Base-by-base conservation (phyloP, 2,888 invertebrate species). In the Sinentomon sp. region DNA sequence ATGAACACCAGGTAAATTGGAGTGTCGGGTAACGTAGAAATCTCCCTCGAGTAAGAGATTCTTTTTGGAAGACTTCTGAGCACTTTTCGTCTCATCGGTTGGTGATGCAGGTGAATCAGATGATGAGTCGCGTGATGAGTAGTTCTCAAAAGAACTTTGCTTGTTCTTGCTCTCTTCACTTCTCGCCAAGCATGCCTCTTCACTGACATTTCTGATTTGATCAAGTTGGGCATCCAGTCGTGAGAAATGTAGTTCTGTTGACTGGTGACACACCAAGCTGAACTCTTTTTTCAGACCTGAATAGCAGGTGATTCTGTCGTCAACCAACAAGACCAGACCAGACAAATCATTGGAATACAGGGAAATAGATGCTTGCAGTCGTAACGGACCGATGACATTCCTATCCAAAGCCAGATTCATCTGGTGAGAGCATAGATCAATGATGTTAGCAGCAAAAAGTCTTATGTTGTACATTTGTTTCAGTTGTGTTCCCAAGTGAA, bases 391-490 rank as follows among this genome's bases (percentile, higher is more conserved):
- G 5, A 41, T 34, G 33, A 38, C 40, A 40, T 41, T 51, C 41
- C n/a, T n/a, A n/a, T n/a, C n/a, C n/a, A n/a, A n/a, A n/a, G n/a
- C n/a, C n/a, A n/a, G n/a, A n/a, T n/a, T n/a, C n/a, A n/a, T n/a
- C n/a, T n/a, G n/a, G n/a, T 53, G 53, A 23, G 48, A 42, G 40
- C 77, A 76, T 42, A 87, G 63, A 49, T 83, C 77, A 44, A 77
- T 63, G 10, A 76, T 66, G 54, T 80, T 70, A 14, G 75, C 72
- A 36, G 82, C 75, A 19, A 89, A 60, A 38, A 97, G 71, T 33
- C 94, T 63, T 39, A 94, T 74, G 54, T 97, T 97, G 55, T 97
- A 92, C 63, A 87, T 94, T 49, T 92, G 89, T 54, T 97, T 97
- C 53, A 94, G 64, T 57, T 97, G 97, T 4, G 89, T 85, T 30